Conservation (phyloP, 2,797 vertebrate species). For the Neopelma chrysocephalum region DNA sequence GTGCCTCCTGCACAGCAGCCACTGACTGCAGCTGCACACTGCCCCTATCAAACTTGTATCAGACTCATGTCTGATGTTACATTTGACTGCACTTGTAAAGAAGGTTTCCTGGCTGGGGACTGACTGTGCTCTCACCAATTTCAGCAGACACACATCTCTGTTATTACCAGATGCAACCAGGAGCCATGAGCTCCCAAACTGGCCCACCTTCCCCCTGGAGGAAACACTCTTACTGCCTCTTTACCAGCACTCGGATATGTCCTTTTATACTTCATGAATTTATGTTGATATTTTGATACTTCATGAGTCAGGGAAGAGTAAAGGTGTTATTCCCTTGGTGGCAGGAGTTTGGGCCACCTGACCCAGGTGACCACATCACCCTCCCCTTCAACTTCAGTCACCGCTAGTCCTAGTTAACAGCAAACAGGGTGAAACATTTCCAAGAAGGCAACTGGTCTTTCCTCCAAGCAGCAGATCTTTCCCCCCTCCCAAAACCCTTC, state of each 20-base stretch:
- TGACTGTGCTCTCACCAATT: not conserved
- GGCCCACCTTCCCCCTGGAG: not conserved
- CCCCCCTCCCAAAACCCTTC: not conserved
- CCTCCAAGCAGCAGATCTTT: not conserved
- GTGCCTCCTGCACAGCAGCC: not conserved
- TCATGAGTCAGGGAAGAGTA: not conserved
- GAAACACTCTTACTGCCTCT: not conserved
- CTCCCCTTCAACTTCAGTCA: not conserved
- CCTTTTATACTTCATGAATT: not conserved
- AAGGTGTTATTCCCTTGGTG: not conserved
- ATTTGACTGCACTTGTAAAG: not conserved
- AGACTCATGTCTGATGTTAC: not conserved
- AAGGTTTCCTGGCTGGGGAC: not conserved
- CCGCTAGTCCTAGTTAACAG: not conserved
- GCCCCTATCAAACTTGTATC: not conserved
- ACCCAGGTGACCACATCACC: not conserved
- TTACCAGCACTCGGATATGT: not conserved
- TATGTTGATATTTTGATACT: not conserved
- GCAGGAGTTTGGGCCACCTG: fast-evolving
- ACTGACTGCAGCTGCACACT: not conserved
- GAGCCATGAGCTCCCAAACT: not conserved
- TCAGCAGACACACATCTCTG: not conserved
- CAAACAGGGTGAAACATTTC: not conserved
- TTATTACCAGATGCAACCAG: not conserved
- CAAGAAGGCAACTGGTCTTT: not conserved